Evolutionary conservation across 2,888 invertebrate species (phyloP), one percentile per base, ranked within the genome.

Genomic region (Morpho achilles): DNA sequence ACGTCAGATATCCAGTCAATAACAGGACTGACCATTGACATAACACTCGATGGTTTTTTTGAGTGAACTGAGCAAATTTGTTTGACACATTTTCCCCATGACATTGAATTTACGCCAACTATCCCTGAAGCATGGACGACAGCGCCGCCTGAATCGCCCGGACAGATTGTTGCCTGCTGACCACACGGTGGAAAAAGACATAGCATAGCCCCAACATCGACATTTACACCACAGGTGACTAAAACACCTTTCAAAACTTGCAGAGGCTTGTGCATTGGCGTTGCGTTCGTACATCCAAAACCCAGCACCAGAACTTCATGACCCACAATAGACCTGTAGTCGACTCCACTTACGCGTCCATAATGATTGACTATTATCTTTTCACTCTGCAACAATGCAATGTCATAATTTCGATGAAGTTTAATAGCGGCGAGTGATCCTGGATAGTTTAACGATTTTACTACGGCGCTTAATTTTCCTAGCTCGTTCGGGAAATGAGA

Each of bases 81-180:
- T 7, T 48, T 7, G 0, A 7, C 44, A 16, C 45, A 2, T 16
- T 16, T 16, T 39, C 39, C 39, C 0, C 3, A 45, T 7, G 23
- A 22, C 7, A n/a, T 0, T 3, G 54, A 39, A 8, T 42, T 16
- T n/a, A 59, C 47, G 6, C 23, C 59, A 9, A 59, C 32, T 2
- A 59, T 48, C 16, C 54, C 59, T 47, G 51, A 42, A 9, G 22
- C 8, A 46, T 59, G 59, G 6, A 59, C 43, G 3, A 59, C 42
- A 3, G 59, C 50, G 1, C 51, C 54, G 3, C 59, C 59, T 9
- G 59, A 59, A 22, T 59, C 59, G 8, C 59, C 59, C 3, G 47
- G 9, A 10, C 60, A 56, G 39, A 39, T 43, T 2, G 16, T 16
- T 16, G 16, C 16, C 16, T 16, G 16, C 16, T 16, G 16, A 16